phyloP scores from a whole-genome alignment of 2,113 vertebrate genomes.

The Chloropsis hardwickii region DNA sequence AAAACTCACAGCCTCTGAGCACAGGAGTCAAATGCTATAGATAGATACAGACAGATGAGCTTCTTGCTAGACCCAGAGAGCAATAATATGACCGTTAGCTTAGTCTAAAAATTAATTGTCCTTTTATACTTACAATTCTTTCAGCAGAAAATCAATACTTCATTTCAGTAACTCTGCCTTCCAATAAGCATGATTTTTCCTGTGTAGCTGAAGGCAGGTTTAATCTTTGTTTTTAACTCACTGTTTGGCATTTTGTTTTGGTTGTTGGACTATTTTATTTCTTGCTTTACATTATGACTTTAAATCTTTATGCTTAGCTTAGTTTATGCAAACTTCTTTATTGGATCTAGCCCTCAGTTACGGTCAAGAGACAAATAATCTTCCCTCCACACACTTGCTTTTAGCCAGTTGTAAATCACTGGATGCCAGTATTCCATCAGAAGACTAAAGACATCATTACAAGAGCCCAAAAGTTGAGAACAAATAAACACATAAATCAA shows the following conservation, averaged over 20 bases:
- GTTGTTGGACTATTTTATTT: neutral
- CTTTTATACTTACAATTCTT: conserved; percentile 20
- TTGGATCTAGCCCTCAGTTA: neutral
- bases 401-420: conserved; percentile 12
- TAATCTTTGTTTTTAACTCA: neutral
- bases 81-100: neutral
- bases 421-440: neutral
- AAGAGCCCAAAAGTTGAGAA: neutral
- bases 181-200: neutral
- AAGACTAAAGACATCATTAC: conserved; percentile 2
- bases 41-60: neutral
- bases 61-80: neutral
- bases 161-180: neutral
- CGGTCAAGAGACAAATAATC: neutral
- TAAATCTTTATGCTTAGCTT: neutral
- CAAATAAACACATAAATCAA: conserved; percentile 15
- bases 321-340: neutral
- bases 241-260: neutral
- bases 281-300: neutral
- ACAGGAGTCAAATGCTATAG: neutral
- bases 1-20: neutral
- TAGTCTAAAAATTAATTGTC: conserved; percentile 34
- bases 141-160: conserved; percentile 37
- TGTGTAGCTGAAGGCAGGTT: neutral
- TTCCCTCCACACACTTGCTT: neutral